phyloP scores from a whole-genome alignment of 2,113 vertebrate species.

The Asarcornis scutulata region DNA sequence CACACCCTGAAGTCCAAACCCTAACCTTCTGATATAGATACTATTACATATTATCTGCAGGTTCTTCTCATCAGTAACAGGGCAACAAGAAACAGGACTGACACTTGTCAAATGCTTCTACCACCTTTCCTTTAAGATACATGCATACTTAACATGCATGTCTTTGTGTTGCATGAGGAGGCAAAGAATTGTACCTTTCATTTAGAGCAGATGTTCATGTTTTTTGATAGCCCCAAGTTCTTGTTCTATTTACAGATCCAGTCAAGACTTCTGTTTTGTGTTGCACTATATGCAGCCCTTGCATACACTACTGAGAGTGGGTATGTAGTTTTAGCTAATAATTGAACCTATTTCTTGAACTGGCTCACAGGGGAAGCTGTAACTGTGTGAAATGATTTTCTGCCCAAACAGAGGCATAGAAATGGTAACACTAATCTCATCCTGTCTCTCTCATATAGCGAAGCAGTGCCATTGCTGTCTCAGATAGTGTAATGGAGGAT shows the following conservation, averaged over 20 bases:
- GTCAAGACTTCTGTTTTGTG: not conserved
- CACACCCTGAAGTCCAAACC: not conserved
- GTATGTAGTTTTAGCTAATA: not conserved
- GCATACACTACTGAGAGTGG: not conserved
- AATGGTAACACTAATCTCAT: not conserved
- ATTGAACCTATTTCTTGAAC: not conserved
- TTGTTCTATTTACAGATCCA: not conserved
- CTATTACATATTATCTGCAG: not conserved
- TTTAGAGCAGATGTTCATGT: not conserved
- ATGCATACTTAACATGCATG: rapidly evolving
- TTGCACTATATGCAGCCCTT: not conserved
- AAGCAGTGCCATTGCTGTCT: not conserved
- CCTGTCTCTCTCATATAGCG: not conserved
- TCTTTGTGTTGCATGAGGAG: not conserved
- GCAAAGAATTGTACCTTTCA: not conserved
- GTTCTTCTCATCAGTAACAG: not conserved
- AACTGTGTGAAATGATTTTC: not conserved
- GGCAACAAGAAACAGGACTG: not conserved
- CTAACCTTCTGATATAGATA: not conserved
- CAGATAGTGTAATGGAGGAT: not conserved
- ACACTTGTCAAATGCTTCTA: not conserved
- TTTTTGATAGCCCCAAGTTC: not conserved
- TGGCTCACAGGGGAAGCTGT: not conserved
- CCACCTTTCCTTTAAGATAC: not conserved
- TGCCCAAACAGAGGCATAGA: not conserved